phyloP scores from a whole-genome alignment of 2,113 vertebrate genomes.

The Dinomys branickii region DNA sequence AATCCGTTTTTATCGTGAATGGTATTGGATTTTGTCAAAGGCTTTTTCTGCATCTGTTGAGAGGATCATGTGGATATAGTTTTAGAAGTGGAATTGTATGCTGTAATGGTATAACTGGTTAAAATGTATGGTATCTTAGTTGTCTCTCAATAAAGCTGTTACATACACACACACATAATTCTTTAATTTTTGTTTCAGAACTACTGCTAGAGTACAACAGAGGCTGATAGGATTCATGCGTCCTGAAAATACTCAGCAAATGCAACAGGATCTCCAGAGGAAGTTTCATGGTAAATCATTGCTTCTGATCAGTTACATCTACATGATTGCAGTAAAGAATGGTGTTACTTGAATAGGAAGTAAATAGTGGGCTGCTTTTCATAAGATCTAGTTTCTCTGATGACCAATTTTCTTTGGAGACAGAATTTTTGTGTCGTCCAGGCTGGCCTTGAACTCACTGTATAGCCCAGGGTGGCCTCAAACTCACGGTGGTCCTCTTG shows the following conservation, averaged over 20 bases:
- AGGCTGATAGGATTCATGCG: conserved; percentile 94
- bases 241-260: conserved; percentile 94
- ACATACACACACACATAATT: not conserved
- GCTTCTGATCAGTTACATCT: not conserved
- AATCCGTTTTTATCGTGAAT: not conserved
- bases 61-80: not conserved
- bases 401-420: not conserved
- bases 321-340: not conserved
- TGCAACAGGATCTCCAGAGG: conserved; percentile 97
- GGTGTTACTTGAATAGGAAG: not conserved
- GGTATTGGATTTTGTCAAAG: not conserved
- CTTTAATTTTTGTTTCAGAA: conserved; percentile 87
- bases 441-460: not conserved
- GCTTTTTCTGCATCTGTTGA: not conserved
- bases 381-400: not conserved
- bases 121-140: not conserved
- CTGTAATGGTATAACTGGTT: not conserved
- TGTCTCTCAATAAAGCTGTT: not conserved
- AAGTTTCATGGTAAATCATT: conserved; percentile 93
- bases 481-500: no score
- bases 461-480: no score
- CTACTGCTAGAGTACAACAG: conserved; percentile 94
- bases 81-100: not conserved
- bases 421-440: not conserved
- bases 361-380: not conserved